Conservation (phyloP, 92 coral and sea anemone species). For the Bergia sp. region DNA sequence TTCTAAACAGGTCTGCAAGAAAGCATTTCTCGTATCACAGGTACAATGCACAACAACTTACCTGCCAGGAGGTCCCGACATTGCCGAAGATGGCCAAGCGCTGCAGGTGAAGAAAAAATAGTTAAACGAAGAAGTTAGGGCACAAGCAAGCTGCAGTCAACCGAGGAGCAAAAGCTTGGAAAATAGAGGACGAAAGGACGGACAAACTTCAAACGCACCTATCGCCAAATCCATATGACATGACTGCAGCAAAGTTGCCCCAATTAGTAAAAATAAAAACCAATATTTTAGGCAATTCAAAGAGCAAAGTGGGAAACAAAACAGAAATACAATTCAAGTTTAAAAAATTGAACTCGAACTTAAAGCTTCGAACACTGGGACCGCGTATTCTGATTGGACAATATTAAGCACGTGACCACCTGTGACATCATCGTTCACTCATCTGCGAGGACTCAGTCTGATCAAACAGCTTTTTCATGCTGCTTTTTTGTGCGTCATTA, state of each 20-base stretch:
- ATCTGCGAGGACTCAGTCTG: neutral
- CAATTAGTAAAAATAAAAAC: slow-evolving; percentile 13
- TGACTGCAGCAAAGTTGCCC: neutral
- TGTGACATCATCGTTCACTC: slow-evolving; percentile 28
- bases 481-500: neutral
- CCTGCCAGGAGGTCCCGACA: slow-evolving; percentile 49
- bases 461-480: neutral
- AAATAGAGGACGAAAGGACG: neutral
- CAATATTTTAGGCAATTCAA: neutral
- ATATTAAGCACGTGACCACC: slow-evolving; percentile 22
- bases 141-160: slow-evolving; percentile 4
- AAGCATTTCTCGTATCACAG: neutral
- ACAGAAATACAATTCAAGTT: slow-evolving; percentile 37
- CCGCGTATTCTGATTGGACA: slow-evolving; percentile 26
- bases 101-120: slow-evolving; percentile 39
- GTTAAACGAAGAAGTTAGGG: slow-evolving; percentile 1
- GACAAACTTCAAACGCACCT: slow-evolving; percentile 25
- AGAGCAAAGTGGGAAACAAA: slow-evolving; percentile 18
- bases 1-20: slow-evolving; percentile 6
- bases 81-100: slow-evolving; percentile 35
- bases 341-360: slow-evolving; percentile 39
- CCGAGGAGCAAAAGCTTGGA: slow-evolving; percentile 6
- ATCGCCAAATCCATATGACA: slow-evolving; percentile 43
- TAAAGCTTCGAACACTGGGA: slow-evolving; percentile 42
- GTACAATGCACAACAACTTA: neutral